A percentile compares a stretch with the other conserved stretches of the same genome.
These are phyloP conservation scores for Malacoraja senta DNA, from an alignment of 2,797 vertebrate genomes.

Conservation along the genomic window DNA sequence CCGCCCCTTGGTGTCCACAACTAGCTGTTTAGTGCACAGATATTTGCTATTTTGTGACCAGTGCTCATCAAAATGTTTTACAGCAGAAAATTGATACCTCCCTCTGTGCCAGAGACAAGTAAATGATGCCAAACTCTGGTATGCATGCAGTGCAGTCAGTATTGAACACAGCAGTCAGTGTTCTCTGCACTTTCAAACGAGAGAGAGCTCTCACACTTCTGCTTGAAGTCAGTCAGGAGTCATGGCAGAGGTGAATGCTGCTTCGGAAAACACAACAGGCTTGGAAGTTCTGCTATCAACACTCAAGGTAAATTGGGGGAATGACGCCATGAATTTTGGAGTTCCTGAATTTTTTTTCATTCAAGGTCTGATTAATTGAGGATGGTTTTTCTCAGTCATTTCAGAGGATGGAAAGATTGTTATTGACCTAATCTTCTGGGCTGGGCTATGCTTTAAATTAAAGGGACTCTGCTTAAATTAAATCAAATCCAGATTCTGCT, in stretches of 20 bases:
- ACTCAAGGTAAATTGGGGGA: slow-evolving; percentile 71
- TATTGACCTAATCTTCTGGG: slow-evolving; percentile 49
- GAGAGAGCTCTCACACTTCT: slow-evolving; percentile 48
- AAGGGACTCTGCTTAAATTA: neutral
- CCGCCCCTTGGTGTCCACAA: slow-evolving; percentile 30
- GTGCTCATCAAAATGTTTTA: slow-evolving; percentile 54
- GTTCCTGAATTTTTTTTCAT: neutral
- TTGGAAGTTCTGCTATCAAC: slow-evolving; percentile 76
- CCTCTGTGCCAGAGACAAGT: slow-evolving; percentile 46
- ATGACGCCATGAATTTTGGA: neutral
- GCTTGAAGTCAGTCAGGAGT: slow-evolving; percentile 48
- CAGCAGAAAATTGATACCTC: slow-evolving; percentile 63
- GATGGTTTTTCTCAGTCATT: slow-evolving; percentile 42
- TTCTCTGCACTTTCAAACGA: slow-evolving; percentile 49
- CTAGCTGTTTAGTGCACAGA: slow-evolving; percentile 47
- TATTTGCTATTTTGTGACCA: slow-evolving; percentile 64
- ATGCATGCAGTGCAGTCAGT: slow-evolving; percentile 43
- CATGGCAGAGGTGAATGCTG: slow-evolving; percentile 48
- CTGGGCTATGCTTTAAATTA: neutral
- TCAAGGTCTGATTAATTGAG: slow-evolving; percentile 41
- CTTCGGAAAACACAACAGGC: slow-evolving; percentile 64
- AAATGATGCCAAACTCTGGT: slow-evolving; percentile 44
- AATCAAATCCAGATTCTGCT: neutral
- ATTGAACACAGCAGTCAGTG: slow-evolving; percentile 25
- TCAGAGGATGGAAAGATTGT: slow-evolving; percentile 46